These are phyloP conservation scores for Arvicanthis niloticus DNA, from an alignment of 2,113 vertebrate species.

Conservation along the genomic window DNA sequence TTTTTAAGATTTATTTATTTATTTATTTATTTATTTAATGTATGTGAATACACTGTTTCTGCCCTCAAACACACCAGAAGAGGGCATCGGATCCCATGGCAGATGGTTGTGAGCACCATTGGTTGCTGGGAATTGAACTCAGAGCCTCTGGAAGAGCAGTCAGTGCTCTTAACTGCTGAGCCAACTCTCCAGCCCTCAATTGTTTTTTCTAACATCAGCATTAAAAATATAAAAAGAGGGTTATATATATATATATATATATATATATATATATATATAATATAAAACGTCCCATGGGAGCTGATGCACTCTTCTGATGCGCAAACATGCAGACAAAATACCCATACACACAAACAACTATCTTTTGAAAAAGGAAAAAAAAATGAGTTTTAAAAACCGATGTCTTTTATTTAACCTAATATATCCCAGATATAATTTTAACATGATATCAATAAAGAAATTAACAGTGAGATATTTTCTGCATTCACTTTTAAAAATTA, in stretches of 20 bases:
- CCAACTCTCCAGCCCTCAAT: no score
- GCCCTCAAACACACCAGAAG: no score
- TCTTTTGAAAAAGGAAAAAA: constrained; percentile 8
- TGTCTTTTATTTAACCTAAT: constrained; percentile 28
- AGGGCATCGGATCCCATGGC: no score
- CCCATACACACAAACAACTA: neutral
- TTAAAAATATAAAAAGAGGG: neutral
- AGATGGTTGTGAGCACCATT: no score
- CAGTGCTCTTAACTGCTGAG: no score
- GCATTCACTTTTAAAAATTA: neutral
- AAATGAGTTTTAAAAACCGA: neutral
- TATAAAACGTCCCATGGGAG: neutral
- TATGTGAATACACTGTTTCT: no score
- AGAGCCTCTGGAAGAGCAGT: no score
- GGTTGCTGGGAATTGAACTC: no score
- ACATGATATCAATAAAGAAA: constrained; percentile 17
- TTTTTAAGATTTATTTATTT: no score
- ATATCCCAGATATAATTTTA: neutral
- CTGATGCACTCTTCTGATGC: neutral
- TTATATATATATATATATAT: no score
- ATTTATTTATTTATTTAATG: no score
- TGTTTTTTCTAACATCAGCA: neutral
- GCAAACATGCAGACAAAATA: neutral
- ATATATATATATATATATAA: no score
- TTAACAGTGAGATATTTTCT: constrained; percentile 8